These are phyloP conservation scores for Trypoxylon attenuatum DNA, from an alignment of 2,888 invertebrate genomes.

Conservation along the genomic window DNA sequence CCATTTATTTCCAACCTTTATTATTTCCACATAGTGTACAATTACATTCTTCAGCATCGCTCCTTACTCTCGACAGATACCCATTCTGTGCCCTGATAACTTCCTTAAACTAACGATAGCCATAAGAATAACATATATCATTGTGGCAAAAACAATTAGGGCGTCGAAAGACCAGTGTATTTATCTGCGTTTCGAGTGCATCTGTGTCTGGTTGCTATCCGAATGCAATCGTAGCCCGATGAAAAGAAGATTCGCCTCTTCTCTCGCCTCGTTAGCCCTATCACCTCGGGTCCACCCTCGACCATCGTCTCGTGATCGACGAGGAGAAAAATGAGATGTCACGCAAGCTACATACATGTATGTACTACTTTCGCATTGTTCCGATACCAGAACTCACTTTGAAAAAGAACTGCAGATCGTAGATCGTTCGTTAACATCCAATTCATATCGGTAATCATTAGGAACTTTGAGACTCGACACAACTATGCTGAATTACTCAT, in stretches of 20 bases:
- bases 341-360: background rate
- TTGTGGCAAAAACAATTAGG: too few species aligned
- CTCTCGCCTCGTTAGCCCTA: conserved; percentile 8
- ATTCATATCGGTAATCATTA: too few species aligned
- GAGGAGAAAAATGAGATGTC: conserved; percentile 5
- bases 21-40: conserved; percentile 6
- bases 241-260: conserved; percentile 19
- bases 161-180: conserved; percentile 7
- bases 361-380: background rate
- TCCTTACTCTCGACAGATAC: conserved; percentile 3
- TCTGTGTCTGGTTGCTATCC: conserved; percentile 4
- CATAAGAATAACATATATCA: too few species aligned
- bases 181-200: too few species aligned
- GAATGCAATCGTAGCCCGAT: conserved; percentile 24
- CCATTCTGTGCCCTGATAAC: conserved; percentile 12
- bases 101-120: too few species aligned
- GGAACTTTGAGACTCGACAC: too few species aligned
- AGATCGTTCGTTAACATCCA: too few species aligned
- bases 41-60: conserved; percentile 11
- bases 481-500: too few species aligned
- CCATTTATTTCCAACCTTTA: conserved; percentile 10
- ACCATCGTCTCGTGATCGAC: conserved; percentile 8
- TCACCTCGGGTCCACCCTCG: conserved; percentile 15
- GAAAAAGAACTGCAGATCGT: too few species aligned
- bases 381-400: too few species aligned